phyloP scores from a whole-genome alignment of 2,888 invertebrate genomes.

The Mimumesa dahlbomi region DNA sequence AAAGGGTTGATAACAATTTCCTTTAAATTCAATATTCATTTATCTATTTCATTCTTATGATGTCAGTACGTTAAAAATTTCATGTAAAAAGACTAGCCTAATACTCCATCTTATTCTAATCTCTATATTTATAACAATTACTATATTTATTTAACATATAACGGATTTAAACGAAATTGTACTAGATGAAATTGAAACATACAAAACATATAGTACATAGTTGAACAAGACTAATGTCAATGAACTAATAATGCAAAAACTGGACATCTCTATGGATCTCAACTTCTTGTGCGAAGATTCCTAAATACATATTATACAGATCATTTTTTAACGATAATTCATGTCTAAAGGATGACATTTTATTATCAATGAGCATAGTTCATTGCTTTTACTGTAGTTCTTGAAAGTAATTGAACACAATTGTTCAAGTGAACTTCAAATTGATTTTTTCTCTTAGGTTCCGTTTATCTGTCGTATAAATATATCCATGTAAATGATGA shows the following conservation, averaged over 20 bases:
- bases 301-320: neutral
- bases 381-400: constrained; percentile 4
- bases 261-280: constrained; percentile 29
- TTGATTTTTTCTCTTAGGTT: neutral
- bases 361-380: constrained; percentile 6
- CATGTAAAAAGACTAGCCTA: constrained; percentile 67
- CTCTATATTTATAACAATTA: constrained; percentile 31
- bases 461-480: neutral
- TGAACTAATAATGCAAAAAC: constrained; percentile 26
- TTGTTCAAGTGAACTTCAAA: neutral
- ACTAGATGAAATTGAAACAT: constrained; percentile 22
- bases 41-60: neutral
- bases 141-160: constrained; percentile 26
- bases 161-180: constrained; percentile 15
- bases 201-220: constrained; percentile 39
- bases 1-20: constrained; percentile 29
- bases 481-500: neutral
- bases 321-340: constrained; percentile 24
- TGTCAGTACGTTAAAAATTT: constrained; percentile 41
- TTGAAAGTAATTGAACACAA: constrained; percentile 6
- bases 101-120: constrained; percentile 48
- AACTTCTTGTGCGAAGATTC: constrained; percentile 39
- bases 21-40: constrained; percentile 4
- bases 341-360: constrained; percentile 8
- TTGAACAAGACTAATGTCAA: constrained; percentile 31